Base-by-base conservation (phyloP, 2,113 vertebrate genomes). In the Mohoua ochrocephala region DNA sequence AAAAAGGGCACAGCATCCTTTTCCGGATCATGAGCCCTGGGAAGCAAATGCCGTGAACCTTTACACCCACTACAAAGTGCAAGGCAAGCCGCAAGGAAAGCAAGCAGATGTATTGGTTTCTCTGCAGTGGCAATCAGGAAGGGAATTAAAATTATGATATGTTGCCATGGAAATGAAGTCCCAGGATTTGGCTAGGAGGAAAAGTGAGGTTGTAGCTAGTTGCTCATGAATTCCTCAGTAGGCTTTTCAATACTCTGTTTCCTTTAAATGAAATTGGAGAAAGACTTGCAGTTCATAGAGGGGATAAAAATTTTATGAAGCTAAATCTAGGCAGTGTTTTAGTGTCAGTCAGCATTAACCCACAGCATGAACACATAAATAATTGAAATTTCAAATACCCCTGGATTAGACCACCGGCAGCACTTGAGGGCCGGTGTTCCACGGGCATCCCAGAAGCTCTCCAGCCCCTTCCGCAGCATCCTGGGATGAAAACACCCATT, bases 341-440 rank as follows among this genome's bases (percentile, higher is more conserved):
- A 99, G 98, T 99, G 99, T 99, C 98, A 98, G 98, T 98, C 98
- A 98, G 98, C 98, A 99, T 99, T 99, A 99, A 97, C 98, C 98
- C 98, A 97, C 97, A 97, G 98, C 97, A 98, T 94, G 98, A 98
- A 94, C 94, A 98, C 97, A 98, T 99, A 97, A 99, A 99, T 99
- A 98, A 99, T 99, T 98, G 96, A 99, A 95, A 69, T 57, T 49
- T 92, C 97, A 96, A 95, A 97, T 97, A 97, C 97, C 97, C 98
- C 83, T 52, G 79, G 73, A 90, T 91, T 84, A 89, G 54, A 93
- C 69, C 68, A 52, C 15, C 2, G 0, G 49, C 64, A 81, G 85
- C 90, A 49, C 92, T 96, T 1, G 22, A 68, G 87, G 33, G 80
- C 83, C 41, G 9, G 37, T n/a, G 47, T n/a, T 87, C 81, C 49